Evolutionary conservation across 1,140 invertebrate genomes (phyloP), one percentile per base, ranked within the genome.

Genomic region (Andrena cerasifolii): DNA sequence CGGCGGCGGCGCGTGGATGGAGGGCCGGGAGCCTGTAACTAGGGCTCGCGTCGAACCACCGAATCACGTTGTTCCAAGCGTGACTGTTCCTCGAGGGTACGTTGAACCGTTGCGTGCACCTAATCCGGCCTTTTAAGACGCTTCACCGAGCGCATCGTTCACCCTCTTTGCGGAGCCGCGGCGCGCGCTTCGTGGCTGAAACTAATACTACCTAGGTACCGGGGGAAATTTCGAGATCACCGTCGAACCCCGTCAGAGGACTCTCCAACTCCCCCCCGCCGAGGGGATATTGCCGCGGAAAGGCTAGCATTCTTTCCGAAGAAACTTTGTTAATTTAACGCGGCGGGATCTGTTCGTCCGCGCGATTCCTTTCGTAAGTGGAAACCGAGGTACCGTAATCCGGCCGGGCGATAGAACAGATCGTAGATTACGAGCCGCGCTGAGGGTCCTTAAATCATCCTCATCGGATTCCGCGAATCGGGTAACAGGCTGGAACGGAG

Each of bases 81-180:
- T 75, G 51, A 76, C 63, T 58, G 53, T 8, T 18, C 6, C 53
- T 18, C 14, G 10, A 16, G 7, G 53, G 62, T 67, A 58, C 63
- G 53, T 75, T 75, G 63, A 75, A 75, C 63, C 63, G 26, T 75
- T 36, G 63, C 73, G 73, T 75, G 73, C 53, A 28, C 26, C 62
- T 7, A 14, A 21, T 24, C 28, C 31, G 40, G 24, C 18, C 63
- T 58, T 67, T 75, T 45, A 47, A 75, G 63, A 68, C 51, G 63
- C 36, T 51, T 51, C 14, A 18, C 53, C 26, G 26, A 18, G 67
- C 28, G 43, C 36, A 59, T 47, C 53, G 67, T 58, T 31, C 54
- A 7, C 10, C 63, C 10, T 14, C 26, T 45, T 47, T 7, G 18
- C 1, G 10, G 45, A 31, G 33, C 10, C 3, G 36, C 3, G 36